Evolutionary conservation across 2,888 invertebrate genomes (phyloP).

Genomic region (Trichopoda pennipes): DNA sequence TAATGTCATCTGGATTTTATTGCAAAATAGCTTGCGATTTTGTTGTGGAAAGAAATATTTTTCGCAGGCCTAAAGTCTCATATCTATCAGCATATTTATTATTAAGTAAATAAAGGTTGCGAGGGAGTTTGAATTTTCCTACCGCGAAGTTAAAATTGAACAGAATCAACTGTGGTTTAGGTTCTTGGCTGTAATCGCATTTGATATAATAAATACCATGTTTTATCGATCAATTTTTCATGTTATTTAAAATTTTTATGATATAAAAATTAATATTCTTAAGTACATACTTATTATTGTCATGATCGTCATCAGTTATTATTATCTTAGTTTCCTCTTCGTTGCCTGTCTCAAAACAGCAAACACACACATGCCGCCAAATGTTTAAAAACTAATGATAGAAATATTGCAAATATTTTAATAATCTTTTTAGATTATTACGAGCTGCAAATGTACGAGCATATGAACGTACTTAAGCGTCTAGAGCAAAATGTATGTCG

Average conservation of each 20-base stretch:
- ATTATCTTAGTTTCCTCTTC: conserved; percentile 39
- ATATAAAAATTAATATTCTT: conserved; percentile 33
- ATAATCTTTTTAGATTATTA: conserved; percentile 24
- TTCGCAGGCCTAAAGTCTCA: too few relatives aligned
- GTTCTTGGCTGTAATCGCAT: too few relatives aligned
- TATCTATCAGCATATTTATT: too few relatives aligned
- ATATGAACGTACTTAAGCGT: not conserved
- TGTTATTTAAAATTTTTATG: not conserved
- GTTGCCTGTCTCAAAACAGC: conserved; percentile 16
- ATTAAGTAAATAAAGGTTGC: too few relatives aligned
- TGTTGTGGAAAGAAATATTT: too few relatives aligned
- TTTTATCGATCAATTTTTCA: not conserved
- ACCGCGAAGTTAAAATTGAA: too few relatives aligned
- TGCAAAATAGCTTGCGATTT: too few relatives aligned
- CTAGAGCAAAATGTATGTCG: conserved; percentile 18
- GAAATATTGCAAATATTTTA: not conserved
- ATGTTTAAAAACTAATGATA: not conserved
- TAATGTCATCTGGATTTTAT: too few relatives aligned
- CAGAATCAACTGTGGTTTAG: too few relatives aligned
- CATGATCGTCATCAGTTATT: conserved; percentile 42
- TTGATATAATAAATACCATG: too few relatives aligned
- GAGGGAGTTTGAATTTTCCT: too few relatives aligned
- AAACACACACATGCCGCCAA: not conserved
- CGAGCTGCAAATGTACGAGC: not conserved
- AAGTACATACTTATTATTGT: conserved; percentile 32